Evolutionary conservation across 2,797 vertebrate species (phyloP).

Genomic region (Chloroceryle inda): DNA sequence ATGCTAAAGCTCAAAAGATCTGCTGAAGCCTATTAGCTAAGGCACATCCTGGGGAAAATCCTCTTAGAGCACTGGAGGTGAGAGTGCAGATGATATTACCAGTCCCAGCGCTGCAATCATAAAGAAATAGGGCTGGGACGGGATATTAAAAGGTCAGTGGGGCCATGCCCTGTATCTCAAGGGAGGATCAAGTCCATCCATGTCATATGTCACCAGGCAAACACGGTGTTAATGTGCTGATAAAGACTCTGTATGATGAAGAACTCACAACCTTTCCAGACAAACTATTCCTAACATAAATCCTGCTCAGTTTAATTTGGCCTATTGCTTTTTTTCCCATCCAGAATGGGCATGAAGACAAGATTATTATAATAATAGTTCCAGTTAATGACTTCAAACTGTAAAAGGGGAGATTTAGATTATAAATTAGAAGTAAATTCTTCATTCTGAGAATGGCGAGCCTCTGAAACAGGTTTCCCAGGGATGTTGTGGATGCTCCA

Average conservation of each 20-base stretch:
- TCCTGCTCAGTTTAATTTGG: background rate
- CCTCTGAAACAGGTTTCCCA: too few relatives aligned
- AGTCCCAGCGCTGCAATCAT: background rate
- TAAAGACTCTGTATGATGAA: background rate
- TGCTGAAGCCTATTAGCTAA: constrained; percentile 37
- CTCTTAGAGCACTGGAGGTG: constrained; percentile 52
- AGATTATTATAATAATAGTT: background rate
- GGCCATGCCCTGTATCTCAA: background rate
- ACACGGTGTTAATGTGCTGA: rapidly evolving
- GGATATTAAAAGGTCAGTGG: background rate
- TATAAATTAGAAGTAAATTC: background rate
- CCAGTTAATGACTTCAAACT: background rate
- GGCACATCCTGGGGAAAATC: constrained; percentile 47
- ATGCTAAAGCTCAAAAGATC: background rate
- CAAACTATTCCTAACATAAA: background rate
- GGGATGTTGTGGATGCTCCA: too few relatives aligned
- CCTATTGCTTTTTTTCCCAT: background rate
- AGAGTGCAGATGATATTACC: constrained; percentile 1
- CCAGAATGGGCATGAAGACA: background rate
- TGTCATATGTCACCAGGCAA: constrained; percentile 9
- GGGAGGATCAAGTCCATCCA: constrained; percentile 15
- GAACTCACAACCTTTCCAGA: background rate
- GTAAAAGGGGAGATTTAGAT: background rate
- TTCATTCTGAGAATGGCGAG: background rate
- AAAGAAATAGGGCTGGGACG: background rate